phyloP scores from a whole-genome alignment of 2,113 vertebrate genomes.

The Semnopithecus entellus region DNA sequence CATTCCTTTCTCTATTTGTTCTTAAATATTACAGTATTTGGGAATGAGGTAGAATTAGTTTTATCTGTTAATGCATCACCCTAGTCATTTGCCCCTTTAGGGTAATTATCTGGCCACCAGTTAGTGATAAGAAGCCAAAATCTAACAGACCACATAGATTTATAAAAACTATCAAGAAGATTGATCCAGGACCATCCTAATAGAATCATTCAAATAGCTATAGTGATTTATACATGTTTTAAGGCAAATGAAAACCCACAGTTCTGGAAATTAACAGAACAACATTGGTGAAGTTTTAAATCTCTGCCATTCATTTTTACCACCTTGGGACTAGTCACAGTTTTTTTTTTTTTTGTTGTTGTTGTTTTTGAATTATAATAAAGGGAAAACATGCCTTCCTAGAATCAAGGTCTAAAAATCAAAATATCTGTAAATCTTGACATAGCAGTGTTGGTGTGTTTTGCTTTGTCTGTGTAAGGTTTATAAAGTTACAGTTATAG shows the following conservation, averaged over 20 bases:
- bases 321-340: not conserved
- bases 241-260: not conserved
- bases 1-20: not conserved
- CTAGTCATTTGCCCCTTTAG: not conserved
- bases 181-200: not conserved
- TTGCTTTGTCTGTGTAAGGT: not conserved
- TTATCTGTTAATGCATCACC: not conserved
- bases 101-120: not conserved
- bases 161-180: not conserved
- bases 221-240: not conserved
- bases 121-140: not conserved
- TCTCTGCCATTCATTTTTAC: not conserved
- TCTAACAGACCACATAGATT: not conserved
- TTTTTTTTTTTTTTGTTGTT: not conserved
- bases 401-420: not conserved
- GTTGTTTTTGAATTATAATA: constrained; percentile 29
- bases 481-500: not conserved
- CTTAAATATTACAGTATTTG: not conserved
- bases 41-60: not conserved
- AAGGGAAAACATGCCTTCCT: constrained; percentile 19
- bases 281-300: constrained; percentile 43
- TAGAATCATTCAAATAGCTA: not conserved
- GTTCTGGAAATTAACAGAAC: constrained; percentile 12
- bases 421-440: not conserved
- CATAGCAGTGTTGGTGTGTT: not conserved